These are phyloP conservation scores for Phymastichus coffea DNA, from an alignment of 1,140 invertebrate genomes.

Conservation along the genomic window DNA sequence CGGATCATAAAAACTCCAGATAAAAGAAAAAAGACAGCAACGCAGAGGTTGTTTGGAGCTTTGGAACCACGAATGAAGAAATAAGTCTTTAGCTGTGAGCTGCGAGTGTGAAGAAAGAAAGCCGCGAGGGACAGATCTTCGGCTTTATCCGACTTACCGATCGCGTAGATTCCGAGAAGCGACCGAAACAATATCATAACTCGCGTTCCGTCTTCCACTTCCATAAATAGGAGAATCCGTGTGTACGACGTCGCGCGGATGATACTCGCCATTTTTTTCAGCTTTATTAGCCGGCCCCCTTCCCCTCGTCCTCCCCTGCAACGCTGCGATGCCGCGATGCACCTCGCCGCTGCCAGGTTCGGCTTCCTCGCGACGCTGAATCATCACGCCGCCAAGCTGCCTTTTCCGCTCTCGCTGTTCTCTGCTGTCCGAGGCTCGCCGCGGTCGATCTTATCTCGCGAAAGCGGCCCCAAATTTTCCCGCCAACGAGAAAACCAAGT, in stretches of 20 bases:
- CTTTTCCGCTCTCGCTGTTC: not conserved
- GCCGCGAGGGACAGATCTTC: slow-evolving; percentile 24
- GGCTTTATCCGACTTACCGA: slow-evolving; percentile 51
- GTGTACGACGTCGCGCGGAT: slow-evolving; percentile 36
- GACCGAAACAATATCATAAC: slow-evolving; percentile 57
- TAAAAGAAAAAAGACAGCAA: not conserved
- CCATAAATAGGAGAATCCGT: slow-evolving; percentile 50
- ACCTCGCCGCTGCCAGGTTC: not conserved
- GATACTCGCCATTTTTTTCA: slow-evolving; percentile 32
- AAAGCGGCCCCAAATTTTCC: not conserved
- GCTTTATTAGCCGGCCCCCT: slow-evolving; percentile 32
- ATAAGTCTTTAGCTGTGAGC: slow-evolving; percentile 28
- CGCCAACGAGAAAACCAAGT: not conserved
- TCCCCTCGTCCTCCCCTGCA: slow-evolving; percentile 29
- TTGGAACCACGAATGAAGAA: slow-evolving; percentile 33
- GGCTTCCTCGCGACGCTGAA: not conserved
- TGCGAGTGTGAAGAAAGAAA: slow-evolving; percentile 23
- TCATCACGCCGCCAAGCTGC: not conserved
- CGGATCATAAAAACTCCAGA: slow-evolving; percentile 35
- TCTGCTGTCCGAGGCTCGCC: too few species aligned
- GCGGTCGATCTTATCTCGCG: not conserved
- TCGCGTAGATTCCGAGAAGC: slow-evolving; percentile 55
- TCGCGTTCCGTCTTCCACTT: slow-evolving; percentile 46
- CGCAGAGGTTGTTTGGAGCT: slow-evolving; percentile 23
- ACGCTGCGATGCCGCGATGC: slow-evolving; percentile 31